Base-by-base conservation (phyloP, 1,140 invertebrate species). In the Drosophila yakuba region DNA sequence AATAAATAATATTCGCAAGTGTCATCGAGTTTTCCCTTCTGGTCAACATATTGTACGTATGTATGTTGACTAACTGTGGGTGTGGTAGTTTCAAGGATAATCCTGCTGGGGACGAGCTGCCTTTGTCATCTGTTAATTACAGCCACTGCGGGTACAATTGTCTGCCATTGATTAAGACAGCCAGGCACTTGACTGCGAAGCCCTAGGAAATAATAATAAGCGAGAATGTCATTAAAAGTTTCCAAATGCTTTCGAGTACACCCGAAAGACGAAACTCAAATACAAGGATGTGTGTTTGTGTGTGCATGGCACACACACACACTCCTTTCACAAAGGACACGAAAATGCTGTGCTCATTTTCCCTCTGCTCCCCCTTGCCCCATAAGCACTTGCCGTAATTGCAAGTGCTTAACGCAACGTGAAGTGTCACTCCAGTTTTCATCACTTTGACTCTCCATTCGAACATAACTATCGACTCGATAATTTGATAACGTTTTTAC, bases 211-310 rank as follows among this genome's bases (percentile, higher is more conserved):
- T 60, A 73, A 71, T 60, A 73, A 71, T 69, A 71, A 72, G 67
- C 72, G 47, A 74, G 72, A 75, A 75, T 75, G 73, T 75, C 73
- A 75, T 75, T 75, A 75, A 75, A 75, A 74, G 60, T 75, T 75
- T 75, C 54, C 60, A 74, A 75, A 75, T 75, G 52, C 36, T 64
- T 56, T 75, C 61, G 58, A 74, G 61, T 58, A 51, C 41, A 51
- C 36, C 39, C 73, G 15, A 75, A 75, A 75, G 72, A 75, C 48
- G 73, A 75, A 75, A 75, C 60, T 75, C 73, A 75, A 75, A 75
- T 25, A 75, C n/a, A 15, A 25, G 38, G 28, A 15, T 51, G 28
- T 51, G 47, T n/a, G 45, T 39, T n/a, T 38, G 10, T 43, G 14
- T 44, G 20, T 63, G 36, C 41, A 20, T 39, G 35, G 36, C 48